Evolutionary conservation across 2,888 invertebrate species (phyloP).

Genomic region (Orthosia gothica): DNA sequence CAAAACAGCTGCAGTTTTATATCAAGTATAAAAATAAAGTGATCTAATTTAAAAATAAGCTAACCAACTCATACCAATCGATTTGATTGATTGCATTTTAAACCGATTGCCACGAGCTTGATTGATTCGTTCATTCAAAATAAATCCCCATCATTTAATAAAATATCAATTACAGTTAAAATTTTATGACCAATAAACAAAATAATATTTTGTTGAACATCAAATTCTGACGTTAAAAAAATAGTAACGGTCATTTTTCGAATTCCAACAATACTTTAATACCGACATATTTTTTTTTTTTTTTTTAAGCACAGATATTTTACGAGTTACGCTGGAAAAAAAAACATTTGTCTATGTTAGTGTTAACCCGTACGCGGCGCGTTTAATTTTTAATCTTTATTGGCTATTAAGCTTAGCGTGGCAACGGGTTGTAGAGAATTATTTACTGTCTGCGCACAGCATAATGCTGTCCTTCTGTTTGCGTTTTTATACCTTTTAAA

Average conservation of each 20-base stretch:
- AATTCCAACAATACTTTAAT: slow-evolving; percentile 26
- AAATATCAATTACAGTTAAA: slow-evolving; percentile 2
- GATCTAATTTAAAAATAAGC: background rate
- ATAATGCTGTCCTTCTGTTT: slow-evolving; percentile 68
- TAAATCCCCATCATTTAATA: background rate
- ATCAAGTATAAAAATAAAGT: background rate
- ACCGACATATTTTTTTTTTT: slow-evolving; percentile 13
- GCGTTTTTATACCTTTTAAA: slow-evolving; percentile 12
- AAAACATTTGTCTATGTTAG: slow-evolving; percentile 47
- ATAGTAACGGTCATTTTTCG: slow-evolving; percentile 1
- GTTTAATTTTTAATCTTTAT: slow-evolving; percentile 74
- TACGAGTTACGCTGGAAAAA: slow-evolving; percentile 25
- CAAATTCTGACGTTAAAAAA: background rate
- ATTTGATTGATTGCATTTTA: slow-evolving; percentile 11
- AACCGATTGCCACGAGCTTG: background rate
- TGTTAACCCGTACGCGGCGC: slow-evolving; percentile 24
- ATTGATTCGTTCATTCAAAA: slow-evolving; percentile 7
- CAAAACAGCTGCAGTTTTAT: background rate
- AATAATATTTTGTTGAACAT: background rate
- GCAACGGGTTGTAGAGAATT: slow-evolving; percentile 62
- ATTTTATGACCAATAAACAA: slow-evolving; percentile 10
- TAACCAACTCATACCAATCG: background rate
- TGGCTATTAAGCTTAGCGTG: slow-evolving; percentile 72
- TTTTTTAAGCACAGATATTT: slow-evolving; percentile 12
- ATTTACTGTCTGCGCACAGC: slow-evolving; percentile 65